Conservation (phyloP, 2,797 vertebrate species). For the Urocyon cinereoargenteus region DNA sequence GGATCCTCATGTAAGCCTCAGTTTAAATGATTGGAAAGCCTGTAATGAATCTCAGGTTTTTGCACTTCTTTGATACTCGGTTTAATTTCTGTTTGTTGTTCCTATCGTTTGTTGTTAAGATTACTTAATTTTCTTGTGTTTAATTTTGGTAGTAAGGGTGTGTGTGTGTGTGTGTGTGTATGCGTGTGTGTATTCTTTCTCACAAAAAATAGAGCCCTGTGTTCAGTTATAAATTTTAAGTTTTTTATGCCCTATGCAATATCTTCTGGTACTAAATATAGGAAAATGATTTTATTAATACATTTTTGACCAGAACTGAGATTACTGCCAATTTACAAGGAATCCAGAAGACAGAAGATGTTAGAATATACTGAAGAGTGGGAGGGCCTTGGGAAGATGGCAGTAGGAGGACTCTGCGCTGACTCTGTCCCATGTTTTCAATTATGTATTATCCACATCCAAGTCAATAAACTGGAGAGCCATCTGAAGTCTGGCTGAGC, state of each 20-base stretch:
- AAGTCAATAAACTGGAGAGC: background rate
- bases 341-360: background rate
- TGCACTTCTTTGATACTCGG: background rate
- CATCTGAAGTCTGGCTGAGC: background rate
- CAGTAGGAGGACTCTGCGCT: background rate
- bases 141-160: background rate
- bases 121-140: slow-evolving; percentile 5
- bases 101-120: background rate
- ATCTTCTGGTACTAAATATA: background rate
- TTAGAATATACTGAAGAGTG: background rate
- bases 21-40: background rate
- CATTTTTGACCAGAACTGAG: background rate
- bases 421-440: background rate
- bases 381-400: background rate
- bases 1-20: background rate
- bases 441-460: background rate
- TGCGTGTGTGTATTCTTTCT: background rate
- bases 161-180: background rate
- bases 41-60: background rate
- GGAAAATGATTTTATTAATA: background rate
- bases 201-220: background rate
- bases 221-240: background rate
- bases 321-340: background rate
- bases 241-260: background rate
- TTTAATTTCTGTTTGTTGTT: slow-evolving; percentile 23